Percentiles rank a stretch among this genome's conserved stretches.
phyloP scores from a whole-genome alignment of 2,888 invertebrate genomes.

The Hydriomena furcata region DNA sequence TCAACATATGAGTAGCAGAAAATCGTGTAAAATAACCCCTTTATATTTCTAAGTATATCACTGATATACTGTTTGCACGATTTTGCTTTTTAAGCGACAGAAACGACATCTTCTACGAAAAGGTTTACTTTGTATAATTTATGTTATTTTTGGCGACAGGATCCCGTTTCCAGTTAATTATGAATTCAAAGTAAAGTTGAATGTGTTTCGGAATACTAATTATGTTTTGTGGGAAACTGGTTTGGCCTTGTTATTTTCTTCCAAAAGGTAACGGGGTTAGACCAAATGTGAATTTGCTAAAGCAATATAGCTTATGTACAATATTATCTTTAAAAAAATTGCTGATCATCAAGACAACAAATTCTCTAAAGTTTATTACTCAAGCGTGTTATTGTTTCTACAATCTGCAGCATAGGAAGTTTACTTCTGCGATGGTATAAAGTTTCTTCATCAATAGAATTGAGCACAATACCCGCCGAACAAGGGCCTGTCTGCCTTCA shows the following conservation, averaged over 20 bases:
- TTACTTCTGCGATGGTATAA: background rate
- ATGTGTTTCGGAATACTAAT: slow-evolving; percentile 3
- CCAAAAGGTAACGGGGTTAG: slow-evolving; percentile 20
- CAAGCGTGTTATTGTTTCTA: background rate
- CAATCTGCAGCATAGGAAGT: background rate
- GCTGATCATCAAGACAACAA: too few relatives aligned
- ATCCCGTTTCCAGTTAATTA: slow-evolving; percentile 22
- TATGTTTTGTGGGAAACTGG: slow-evolving; percentile 1
- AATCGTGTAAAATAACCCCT: too few relatives aligned
- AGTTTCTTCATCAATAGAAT: slow-evolving; percentile 10
- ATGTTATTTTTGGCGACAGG: slow-evolving; percentile 8
- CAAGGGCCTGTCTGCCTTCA: slow-evolving; percentile 8
- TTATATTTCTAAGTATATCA: too few relatives aligned
- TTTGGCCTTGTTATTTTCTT: slow-evolving; percentile 2
- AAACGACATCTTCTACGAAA: too few relatives aligned
- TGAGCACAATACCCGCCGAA: slow-evolving; percentile 12
- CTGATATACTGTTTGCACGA: background rate
- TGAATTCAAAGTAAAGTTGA: slow-evolving; percentile 22
- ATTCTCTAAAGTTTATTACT: background rate
- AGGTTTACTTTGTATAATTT: too few relatives aligned
- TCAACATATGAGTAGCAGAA: too few relatives aligned
- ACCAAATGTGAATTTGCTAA: too few relatives aligned
- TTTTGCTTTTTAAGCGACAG: too few relatives aligned
- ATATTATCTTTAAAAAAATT: background rate
- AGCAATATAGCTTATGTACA: too few relatives aligned